A percentile compares a stretch with the other conserved stretches of the same genome.
Evolutionary conservation across 1,140 invertebrate species (phyloP).

Genomic region (Caenorhabditis brenneri): DNA sequence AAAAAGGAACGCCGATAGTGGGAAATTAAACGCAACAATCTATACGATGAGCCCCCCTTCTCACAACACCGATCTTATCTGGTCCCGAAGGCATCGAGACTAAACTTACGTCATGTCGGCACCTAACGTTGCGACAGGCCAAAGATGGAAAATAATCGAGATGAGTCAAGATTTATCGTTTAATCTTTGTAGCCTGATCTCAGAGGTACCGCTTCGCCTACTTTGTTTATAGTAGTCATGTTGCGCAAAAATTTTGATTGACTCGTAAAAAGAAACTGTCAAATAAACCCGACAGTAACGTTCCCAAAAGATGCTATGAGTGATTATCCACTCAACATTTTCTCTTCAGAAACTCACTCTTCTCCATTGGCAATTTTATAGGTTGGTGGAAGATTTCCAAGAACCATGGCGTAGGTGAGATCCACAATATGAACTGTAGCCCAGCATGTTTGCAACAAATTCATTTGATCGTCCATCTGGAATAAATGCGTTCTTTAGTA

Average conservation of each 20-base stretch:
- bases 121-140: background rate
- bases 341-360: slow-evolving; percentile 16
- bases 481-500: background rate
- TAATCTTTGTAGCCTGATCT: slow-evolving; percentile 19
- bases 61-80: background rate
- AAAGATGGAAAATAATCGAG: slow-evolving; percentile 7
- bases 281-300: too few species aligned
- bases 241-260: background rate
- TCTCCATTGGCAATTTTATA: slow-evolving; percentile 7
- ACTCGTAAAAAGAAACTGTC: background rate
- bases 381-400: background rate
- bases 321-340: too few species aligned
- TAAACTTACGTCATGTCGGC: slow-evolving; percentile 6
- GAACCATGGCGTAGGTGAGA: slow-evolving; percentile 22
- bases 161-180: slow-evolving; percentile 39
- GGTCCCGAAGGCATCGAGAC: background rate
- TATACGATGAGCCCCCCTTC: slow-evolving; percentile 14
- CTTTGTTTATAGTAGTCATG: background rate
- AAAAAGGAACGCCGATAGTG: background rate
- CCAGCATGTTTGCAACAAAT: slow-evolving; percentile 28
- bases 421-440: slow-evolving; percentile 24
- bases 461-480: slow-evolving; percentile 39
- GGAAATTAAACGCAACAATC: background rate
- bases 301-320: too few species aligned
- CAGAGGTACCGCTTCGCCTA: background rate